Evolutionary conservation across 2,888 invertebrate genomes (phyloP).

Genomic region (Mesorhabditis spiculigera): DNA sequence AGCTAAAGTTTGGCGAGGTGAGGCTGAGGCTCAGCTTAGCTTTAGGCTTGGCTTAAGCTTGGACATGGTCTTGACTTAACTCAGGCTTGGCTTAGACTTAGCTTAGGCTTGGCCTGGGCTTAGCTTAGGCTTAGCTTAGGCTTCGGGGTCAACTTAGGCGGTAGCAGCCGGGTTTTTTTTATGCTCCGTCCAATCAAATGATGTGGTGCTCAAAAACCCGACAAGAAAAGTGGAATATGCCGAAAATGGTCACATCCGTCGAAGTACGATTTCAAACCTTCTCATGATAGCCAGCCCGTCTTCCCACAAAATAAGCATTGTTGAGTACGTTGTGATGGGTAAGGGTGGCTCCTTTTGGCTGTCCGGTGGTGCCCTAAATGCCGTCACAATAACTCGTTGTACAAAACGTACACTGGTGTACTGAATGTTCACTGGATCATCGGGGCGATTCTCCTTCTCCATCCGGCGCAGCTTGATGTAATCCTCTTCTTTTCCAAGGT

Average conservation of each 20-base stretch:
- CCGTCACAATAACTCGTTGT: too few relatives aligned
- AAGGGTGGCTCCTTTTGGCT: constrained; percentile 71
- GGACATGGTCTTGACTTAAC: too few relatives aligned
- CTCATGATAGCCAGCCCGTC: constrained; percentile 60
- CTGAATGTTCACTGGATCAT: constrained; percentile 71
- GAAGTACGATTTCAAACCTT: constrained; percentile 18
- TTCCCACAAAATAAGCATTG: constrained; percentile 71
- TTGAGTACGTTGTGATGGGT: constrained; percentile 74
- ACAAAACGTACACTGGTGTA: constrained; percentile 42
- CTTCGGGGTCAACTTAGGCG: too few relatives aligned
- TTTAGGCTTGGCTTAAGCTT: too few relatives aligned
- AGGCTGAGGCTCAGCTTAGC: too few relatives aligned
- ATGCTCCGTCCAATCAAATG: too few relatives aligned
- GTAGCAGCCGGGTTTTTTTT: too few relatives aligned
- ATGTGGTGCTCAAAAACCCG: too few relatives aligned
- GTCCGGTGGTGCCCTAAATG: constrained; percentile 73
- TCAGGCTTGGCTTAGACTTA: too few relatives aligned
- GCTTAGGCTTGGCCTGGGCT: too few relatives aligned
- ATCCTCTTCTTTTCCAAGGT: constrained; percentile 59
- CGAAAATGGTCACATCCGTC: not conserved
- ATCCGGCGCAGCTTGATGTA: constrained; percentile 59
- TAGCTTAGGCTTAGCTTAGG: too few relatives aligned
- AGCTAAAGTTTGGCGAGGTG: too few relatives aligned
- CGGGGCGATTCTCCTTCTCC: constrained; percentile 65
- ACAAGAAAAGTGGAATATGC: not conserved